A percentile compares a stretch with the other conserved stretches of the same genome.
These are phyloP conservation scores for Mythimna ferrago DNA, from an alignment of 2,888 invertebrate species.

Conservation along the genomic window DNA sequence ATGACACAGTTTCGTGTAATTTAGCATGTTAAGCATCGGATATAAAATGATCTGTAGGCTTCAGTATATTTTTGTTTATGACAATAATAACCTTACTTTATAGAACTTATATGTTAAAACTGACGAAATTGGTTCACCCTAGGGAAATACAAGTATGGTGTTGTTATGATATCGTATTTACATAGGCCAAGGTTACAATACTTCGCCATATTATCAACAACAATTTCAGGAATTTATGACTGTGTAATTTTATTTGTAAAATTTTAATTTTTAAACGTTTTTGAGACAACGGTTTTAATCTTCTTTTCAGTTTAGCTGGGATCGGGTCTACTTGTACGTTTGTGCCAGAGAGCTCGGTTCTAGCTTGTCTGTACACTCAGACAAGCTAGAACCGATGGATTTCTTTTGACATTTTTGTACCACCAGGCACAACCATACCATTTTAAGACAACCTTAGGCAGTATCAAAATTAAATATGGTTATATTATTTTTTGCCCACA, in stretches of 20 bases:
- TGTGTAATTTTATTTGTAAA: background rate
- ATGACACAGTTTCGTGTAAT: background rate
- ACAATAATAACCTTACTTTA: background rate
- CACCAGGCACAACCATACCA: too few relatives aligned
- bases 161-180: background rate
- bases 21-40: background rate
- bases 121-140: background rate
- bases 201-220: slow-evolving; percentile 2
- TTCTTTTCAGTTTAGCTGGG: too few relatives aligned
- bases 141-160: background rate
- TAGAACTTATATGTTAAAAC: background rate
- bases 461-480: background rate
- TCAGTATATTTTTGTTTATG: background rate
- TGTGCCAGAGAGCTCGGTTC: too few relatives aligned
- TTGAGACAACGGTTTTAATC: background rate
- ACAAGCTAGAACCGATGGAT: too few relatives aligned
- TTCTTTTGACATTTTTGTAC: too few relatives aligned
- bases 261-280: too few relatives aligned
- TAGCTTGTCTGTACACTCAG: too few relatives aligned
- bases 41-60: background rate
- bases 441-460: background rate
- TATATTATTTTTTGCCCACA: background rate
- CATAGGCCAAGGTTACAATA: background rate
- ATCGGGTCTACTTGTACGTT: too few relatives aligned
- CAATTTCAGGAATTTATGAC: background rate